Percentiles rank a stretch among this genome's conserved stretches.
Evolutionary conservation across 2,113 vertebrate genomes (phyloP).

Genomic region (Natator depressus): DNA sequence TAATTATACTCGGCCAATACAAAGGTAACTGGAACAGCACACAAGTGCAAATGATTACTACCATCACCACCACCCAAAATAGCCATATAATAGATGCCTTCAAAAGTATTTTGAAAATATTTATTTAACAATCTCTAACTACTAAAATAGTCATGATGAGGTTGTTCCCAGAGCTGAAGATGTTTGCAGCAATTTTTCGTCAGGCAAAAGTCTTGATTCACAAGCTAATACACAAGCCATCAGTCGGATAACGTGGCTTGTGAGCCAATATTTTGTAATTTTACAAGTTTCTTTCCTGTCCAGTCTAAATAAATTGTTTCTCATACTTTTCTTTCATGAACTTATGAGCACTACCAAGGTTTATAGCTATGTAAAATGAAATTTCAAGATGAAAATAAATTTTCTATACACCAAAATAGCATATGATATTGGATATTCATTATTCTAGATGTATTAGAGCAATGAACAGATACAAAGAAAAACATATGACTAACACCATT

Average conservation of each 20-base stretch:
- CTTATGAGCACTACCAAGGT: neutral
- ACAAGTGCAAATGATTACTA: neutral
- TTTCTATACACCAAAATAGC: neutral
- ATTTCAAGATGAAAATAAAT: neutral
- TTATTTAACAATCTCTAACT: neutral
- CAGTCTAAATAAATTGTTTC: neutral
- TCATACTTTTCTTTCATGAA: conserved; percentile 2
- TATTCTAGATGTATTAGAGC: neutral
- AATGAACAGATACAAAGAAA: neutral
- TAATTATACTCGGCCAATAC: neutral
- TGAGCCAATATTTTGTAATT: neutral
- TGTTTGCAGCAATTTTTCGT: neutral
- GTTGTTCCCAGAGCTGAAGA: neutral
- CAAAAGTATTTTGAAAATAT: neutral
- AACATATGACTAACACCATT: accelerated
- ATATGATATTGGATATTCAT: neutral
- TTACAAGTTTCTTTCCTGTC: neutral
- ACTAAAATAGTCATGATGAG: neutral
- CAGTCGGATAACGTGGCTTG: neutral
- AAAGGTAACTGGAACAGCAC: neutral
- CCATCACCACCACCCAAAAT: neutral
- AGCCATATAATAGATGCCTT: neutral
- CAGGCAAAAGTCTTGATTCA: neutral
- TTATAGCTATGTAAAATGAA: neutral
- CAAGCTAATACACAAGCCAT: neutral